Conservation (phyloP, 2,113 vertebrate genomes). For the Notothenia rossii region DNA sequence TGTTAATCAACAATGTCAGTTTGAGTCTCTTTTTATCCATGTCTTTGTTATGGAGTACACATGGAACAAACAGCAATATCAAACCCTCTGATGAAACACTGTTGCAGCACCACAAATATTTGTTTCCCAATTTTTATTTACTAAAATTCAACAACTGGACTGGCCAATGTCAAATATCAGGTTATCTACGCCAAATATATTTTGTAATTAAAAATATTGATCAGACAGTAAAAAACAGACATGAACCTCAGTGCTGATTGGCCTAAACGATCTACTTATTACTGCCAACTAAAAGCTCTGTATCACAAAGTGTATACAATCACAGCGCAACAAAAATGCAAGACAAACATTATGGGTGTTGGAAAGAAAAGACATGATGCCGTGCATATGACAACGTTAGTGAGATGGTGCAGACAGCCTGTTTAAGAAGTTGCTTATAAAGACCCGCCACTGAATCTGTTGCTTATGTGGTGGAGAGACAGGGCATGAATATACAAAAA, state of each 20-base stretch:
- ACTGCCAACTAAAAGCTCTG: slow-evolving; percentile 5
- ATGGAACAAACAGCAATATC: not conserved
- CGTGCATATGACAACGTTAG: not conserved
- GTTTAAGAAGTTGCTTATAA: slow-evolving; percentile 1
- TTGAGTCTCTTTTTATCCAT: not conserved
- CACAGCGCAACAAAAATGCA: slow-evolving; percentile 26
- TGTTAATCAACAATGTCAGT: not conserved
- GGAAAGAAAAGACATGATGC: not conserved
- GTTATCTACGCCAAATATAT: not conserved
- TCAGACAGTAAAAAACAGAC: slow-evolving; percentile 2
- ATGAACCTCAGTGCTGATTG: not conserved
- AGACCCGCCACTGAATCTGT: not conserved
- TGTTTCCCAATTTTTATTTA: not conserved
- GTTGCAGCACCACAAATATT: slow-evolving; percentile 5
- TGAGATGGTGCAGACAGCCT: not conserved
- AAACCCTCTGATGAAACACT: not conserved
- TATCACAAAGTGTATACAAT: not conserved
- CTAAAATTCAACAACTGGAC: not conserved
- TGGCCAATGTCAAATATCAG: not conserved
- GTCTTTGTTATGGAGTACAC: not conserved
- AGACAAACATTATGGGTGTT: slow-evolving; percentile 27
- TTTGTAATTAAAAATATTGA: not conserved
- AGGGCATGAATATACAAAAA: not conserved
- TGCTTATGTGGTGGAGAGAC: not conserved
- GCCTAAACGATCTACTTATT: not conserved